phyloP scores from a whole-genome alignment of 2,888 invertebrate species.

The Tholera decimalis region DNA sequence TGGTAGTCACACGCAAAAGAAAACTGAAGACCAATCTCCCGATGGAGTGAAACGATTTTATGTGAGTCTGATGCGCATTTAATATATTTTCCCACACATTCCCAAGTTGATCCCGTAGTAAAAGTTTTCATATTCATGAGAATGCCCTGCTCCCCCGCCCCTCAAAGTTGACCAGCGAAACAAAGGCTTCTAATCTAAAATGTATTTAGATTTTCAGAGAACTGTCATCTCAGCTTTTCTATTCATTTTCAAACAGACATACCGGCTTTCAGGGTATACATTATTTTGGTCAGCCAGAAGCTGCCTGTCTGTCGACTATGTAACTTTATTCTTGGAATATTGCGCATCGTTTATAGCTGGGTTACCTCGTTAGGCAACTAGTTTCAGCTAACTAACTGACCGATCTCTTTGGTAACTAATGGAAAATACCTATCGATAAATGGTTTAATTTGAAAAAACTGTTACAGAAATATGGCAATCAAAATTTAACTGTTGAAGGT shows the following conservation, averaged over 20 bases:
- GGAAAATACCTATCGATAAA: not conserved
- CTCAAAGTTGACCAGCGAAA: no score
- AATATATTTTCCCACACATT: no score
- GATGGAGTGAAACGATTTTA: no score
- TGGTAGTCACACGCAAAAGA: no score
- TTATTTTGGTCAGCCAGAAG: not conserved
- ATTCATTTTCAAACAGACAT: not conserved
- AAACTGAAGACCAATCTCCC: no score
- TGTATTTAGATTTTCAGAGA: not conserved
- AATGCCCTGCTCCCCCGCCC: not conserved
- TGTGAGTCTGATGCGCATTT: no score
- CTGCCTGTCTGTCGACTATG: not conserved
- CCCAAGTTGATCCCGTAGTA: not conserved
- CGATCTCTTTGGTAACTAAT: not conserved
- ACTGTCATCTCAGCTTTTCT: not conserved
- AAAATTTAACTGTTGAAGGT: not conserved
- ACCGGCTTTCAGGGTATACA: not conserved
- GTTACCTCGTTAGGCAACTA: slow-evolving; percentile 1
- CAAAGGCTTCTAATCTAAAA: not conserved
- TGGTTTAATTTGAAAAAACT: not conserved
- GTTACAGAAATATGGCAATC: no score
- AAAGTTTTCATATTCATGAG: not conserved
- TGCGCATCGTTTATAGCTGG: not conserved
- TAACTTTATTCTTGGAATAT: not conserved
- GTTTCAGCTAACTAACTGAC: slow-evolving; percentile 17